Evolutionary conservation across 2,888 invertebrate genomes (phyloP).

Genomic region (Rhaphigaster nebulosa): DNA sequence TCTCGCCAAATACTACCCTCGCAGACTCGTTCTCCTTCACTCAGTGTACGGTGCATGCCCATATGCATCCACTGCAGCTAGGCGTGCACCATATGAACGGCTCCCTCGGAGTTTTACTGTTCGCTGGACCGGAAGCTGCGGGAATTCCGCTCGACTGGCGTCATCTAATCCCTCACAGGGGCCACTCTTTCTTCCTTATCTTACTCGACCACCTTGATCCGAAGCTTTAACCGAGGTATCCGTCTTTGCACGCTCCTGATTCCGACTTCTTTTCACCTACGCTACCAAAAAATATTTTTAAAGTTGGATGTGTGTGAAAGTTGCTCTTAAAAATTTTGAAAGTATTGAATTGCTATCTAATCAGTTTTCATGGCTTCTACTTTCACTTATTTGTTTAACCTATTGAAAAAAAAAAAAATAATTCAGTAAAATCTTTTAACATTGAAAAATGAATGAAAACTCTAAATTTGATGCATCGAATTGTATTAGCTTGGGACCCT

Average conservation of each 20-base stretch:
- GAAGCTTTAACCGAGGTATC: background rate
- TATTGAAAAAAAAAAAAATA: too few species aligned
- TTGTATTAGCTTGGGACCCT: too few species aligned
- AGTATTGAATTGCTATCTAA: too few species aligned
- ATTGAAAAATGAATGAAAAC: too few species aligned
- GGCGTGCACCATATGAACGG: background rate
- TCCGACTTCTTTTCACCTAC: background rate
- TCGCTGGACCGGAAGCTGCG: background rate
- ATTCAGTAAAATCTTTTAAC: too few species aligned
- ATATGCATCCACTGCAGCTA: background rate
- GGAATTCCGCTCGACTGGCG: background rate
- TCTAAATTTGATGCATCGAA: too few species aligned
- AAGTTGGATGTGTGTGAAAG: too few species aligned
- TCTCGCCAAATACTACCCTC: background rate
- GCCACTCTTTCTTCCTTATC: constrained; percentile 26
- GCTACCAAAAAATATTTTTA: background rate
- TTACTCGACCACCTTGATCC: background rate
- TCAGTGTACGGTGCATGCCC: background rate
- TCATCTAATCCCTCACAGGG: background rate
- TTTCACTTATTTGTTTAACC: too few species aligned
- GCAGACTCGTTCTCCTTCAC: background rate
- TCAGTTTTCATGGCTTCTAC: too few species aligned
- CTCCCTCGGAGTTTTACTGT: background rate
- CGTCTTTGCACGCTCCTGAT: background rate
- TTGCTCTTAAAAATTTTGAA: background rate